Conservation (phyloP, 2,888 invertebrate species). For the Agonopterix alstromeriana region DNA sequence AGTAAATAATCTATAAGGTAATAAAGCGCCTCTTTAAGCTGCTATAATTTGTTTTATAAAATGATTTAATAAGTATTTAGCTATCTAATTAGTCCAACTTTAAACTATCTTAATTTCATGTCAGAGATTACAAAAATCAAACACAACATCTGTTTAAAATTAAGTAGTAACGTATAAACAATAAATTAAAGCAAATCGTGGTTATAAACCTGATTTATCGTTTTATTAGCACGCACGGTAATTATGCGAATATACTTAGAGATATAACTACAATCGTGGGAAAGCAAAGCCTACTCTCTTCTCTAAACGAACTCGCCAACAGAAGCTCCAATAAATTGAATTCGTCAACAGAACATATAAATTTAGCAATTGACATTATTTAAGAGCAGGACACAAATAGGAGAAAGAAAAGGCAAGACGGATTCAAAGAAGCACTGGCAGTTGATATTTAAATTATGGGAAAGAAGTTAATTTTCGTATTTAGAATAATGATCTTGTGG, state of each 20-base stretch:
- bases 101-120: no score
- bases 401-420: constrained; percentile 19
- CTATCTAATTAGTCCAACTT: no score
- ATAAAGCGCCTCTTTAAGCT: no score
- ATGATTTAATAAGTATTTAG: no score
- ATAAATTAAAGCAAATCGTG: neutral
- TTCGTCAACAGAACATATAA: constrained; percentile 59
- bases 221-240: neutral
- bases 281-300: constrained; percentile 33
- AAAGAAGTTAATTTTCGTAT: constrained; percentile 72
- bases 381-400: constrained; percentile 31
- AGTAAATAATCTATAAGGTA: no score
- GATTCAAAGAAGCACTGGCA: constrained; percentile 25
- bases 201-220: no score
- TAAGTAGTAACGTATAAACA: neutral
- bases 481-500: constrained; percentile 67
- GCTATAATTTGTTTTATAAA: no score
- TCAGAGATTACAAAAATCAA: no score
- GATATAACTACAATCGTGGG: constrained; percentile 28
- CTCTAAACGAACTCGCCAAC: constrained; percentile 20
- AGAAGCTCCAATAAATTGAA: constrained; percentile 53
- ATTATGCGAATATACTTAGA: constrained; percentile 3
- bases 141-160: no score
- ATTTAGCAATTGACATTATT: constrained; percentile 54
- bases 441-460: constrained; percentile 72